Conservation (phyloP, 2,888 invertebrate genomes). For the Heteromyza rotundicornis region DNA sequence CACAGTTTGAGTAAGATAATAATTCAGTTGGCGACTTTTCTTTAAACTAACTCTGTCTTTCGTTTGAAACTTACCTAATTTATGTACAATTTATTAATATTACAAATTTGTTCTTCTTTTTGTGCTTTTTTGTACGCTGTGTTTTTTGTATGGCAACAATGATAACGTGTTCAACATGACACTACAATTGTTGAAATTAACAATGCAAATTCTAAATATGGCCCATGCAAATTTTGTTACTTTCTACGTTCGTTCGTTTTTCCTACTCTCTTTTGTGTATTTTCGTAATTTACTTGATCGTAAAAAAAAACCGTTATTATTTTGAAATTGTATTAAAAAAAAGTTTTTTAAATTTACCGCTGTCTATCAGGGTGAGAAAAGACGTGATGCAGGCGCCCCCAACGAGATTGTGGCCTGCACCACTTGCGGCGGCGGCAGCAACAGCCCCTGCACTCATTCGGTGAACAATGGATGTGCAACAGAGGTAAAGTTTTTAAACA, state of each 20-base stretch:
- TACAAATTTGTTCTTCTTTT: neutral
- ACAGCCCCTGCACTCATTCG: conserved; percentile 81
- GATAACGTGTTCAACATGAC: neutral
- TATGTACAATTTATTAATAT: conserved; percentile 1
- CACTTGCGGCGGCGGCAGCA: conserved; percentile 68
- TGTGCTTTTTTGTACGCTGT: conserved; percentile 21
- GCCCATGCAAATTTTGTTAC: no score
- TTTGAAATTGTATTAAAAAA: conserved; percentile 11
- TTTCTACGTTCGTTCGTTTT: no score
- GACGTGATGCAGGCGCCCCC: conserved; percentile 78
- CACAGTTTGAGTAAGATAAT: neutral
- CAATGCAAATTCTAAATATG: neutral
- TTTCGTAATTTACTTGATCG: conserved; percentile 22
- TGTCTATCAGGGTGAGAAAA: conserved; percentile 78
- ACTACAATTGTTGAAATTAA: neutral
- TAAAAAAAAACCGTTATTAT: neutral
- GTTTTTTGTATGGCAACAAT: conserved; percentile 1
- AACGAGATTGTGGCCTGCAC: conserved; percentile 87
- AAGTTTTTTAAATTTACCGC: conserved; percentile 54
- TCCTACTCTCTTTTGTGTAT: conserved; percentile 18
- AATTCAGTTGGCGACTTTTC: no score
- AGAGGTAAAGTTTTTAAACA: conserved; percentile 71
- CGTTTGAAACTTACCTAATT: neutral
- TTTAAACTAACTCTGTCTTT: conserved; percentile 11
- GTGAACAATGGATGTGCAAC: conserved; percentile 86